A percentile compares a stretch with the other conserved stretches of the same genome.
These are phyloP conservation scores for Hypsibius dujardini DNA, from an alignment of 1,140 invertebrate species.

Conservation along the genomic window DNA sequence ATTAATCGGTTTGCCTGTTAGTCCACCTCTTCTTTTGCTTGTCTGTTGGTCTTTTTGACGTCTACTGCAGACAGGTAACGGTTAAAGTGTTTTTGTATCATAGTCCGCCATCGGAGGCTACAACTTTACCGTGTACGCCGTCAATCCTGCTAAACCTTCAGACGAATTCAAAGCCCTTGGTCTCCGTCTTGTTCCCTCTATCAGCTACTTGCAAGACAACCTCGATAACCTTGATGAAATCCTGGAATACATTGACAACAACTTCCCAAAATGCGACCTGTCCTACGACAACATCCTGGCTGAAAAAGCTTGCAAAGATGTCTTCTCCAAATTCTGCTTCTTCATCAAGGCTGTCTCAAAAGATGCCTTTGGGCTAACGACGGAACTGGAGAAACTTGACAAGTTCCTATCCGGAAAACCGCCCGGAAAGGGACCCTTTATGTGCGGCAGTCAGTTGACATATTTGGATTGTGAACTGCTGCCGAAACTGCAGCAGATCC, in stretches of 20 bases:
- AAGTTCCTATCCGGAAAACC: slow-evolving; percentile 28
- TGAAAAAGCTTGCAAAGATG: slow-evolving; percentile 36
- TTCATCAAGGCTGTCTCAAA: slow-evolving; percentile 40
- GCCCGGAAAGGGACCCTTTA: slow-evolving; percentile 27
- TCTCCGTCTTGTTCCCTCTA: slow-evolving; percentile 36
- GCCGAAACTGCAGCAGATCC: slow-evolving; percentile 43
- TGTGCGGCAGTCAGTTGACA: slow-evolving; percentile 35
- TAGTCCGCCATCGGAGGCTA: slow-evolving; percentile 24
- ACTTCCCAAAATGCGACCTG: slow-evolving; percentile 35
- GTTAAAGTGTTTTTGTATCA: too few relatives aligned
- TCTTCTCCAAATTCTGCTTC: slow-evolving; percentile 44
- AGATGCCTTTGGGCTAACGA: slow-evolving; percentile 34
- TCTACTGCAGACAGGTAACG: too few relatives aligned
- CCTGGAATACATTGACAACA: slow-evolving; percentile 38
- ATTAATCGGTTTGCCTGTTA: too few relatives aligned
- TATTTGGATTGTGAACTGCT: slow-evolving; percentile 41
- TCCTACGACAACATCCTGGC: slow-evolving; percentile 35
- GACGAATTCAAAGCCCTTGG: slow-evolving; percentile 37
- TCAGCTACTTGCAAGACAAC: slow-evolving; percentile 32
- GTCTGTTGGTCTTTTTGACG: too few relatives aligned
- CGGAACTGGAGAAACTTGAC: slow-evolving; percentile 36
- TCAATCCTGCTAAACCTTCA: slow-evolving; percentile 38
- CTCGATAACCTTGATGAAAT: slow-evolving; percentile 41
- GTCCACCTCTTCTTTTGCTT: too few relatives aligned
- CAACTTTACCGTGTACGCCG: slow-evolving; percentile 33